Conservation (phyloP, 2,113 vertebrate genomes). For the Podiceps cristatus region DNA sequence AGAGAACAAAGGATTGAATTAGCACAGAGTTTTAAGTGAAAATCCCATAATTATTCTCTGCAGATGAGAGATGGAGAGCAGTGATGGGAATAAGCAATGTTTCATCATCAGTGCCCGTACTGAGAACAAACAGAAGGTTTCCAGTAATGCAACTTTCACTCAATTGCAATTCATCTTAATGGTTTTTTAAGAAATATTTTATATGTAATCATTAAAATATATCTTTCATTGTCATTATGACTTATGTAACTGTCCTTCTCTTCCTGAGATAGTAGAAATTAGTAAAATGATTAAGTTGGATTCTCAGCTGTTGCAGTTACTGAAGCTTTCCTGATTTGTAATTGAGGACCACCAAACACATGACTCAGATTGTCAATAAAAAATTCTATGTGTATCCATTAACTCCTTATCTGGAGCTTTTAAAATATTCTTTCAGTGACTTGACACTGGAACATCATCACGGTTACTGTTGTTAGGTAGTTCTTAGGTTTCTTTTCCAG, state of each 20-base stretch:
- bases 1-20: background rate
- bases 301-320: background rate
- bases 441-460: background rate
- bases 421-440: background rate
- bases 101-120: background rate
- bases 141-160: background rate
- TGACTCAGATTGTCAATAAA: background rate
- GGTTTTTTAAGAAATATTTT: background rate
- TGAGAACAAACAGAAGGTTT: constrained; percentile 18
- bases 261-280: background rate
- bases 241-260: background rate
- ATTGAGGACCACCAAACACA: background rate
- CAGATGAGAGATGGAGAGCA: background rate
- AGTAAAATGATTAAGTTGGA: background rate
- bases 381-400: background rate
- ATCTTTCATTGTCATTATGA: background rate
- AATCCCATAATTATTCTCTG: background rate
- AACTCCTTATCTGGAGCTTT: background rate
- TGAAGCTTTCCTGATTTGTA: background rate
- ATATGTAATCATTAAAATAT: background rate
- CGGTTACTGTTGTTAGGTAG: background rate
- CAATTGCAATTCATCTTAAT: background rate
- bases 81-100: background rate
- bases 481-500: background rate
- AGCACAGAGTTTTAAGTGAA: background rate